Base-by-base conservation (phyloP, 2,888 invertebrate genomes). In the Phortica magna region DNA sequence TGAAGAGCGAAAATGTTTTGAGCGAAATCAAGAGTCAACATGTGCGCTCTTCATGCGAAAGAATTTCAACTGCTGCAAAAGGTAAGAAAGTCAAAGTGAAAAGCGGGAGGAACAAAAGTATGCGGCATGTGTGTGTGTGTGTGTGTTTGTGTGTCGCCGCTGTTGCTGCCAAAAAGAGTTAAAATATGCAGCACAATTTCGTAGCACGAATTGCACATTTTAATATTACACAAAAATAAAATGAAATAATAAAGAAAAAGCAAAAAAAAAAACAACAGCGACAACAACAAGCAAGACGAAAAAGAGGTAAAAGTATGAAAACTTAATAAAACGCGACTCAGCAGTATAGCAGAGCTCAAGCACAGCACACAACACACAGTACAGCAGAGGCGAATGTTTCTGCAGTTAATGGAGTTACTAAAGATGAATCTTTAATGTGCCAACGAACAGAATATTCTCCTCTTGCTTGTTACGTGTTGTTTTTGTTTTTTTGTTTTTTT, bases 151-250 rank as follows among this genome's bases (percentile, higher is more conserved):
- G 19, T 22, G 61, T 14, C 10, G 48, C 48, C 48, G 48, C 48
- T 48, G 14, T 14, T 31, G 31, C 31, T 31, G 31, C 48, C 9
- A 22, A 61, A 59, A 61, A 61, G 61, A 61, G 61, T 61, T 61
- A 61, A 61, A 61, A 61, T 61, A 61, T 61, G 61, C 61, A 61
- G 61, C 17, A 61, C 61, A 61, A 61, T 61, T 61, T 61, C 61
- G 61, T 61, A 61, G 61, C 61, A 61, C 61, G 61, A 61, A 61
- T 61, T 61, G 61, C 61, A 61, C 55, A 61, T 61, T 61, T 61
- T 61, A 61, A 61, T 61, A 61, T 61, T 61, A 61, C 61, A 61
- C 48, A 9, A 48, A 48, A 14, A 48, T 12, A 61, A 22, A 22
- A 61, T 61, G 22, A 61, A 61, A 61, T 19, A 9, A 61, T 22